Evolutionary conservation across 2,797 vertebrate species (phyloP).

Genomic region (Chloroceryle inda): DNA sequence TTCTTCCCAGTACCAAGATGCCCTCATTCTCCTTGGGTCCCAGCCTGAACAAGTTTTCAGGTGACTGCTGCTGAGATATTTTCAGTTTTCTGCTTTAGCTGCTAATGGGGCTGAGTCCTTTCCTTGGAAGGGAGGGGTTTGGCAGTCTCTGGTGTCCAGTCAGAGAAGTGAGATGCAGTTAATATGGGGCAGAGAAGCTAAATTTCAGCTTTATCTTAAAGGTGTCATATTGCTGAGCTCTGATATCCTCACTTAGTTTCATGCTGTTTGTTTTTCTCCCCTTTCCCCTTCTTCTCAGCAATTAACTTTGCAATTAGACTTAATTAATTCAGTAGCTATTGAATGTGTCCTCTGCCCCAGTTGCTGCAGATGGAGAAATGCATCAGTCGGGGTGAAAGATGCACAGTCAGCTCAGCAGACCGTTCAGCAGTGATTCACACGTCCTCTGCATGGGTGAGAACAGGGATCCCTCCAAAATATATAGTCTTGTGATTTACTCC

Average conservation of each 20-base stretch:
- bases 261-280: constrained; percentile 51
- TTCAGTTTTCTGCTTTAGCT: background rate
- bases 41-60: background rate
- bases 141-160: background rate
- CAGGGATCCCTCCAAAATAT: background rate
- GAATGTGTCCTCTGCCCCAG: constrained; percentile 61
- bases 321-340: constrained; percentile 69
- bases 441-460: background rate
- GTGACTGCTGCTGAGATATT: background rate
- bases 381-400: constrained; percentile 45
- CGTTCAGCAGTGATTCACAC: constrained; percentile 22
- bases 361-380: constrained; percentile 26
- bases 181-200: background rate
- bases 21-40: background rate
- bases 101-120: background rate
- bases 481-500: background rate
- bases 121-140: background rate
- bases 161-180: background rate
- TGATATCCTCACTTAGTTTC: constrained; percentile 46
- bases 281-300: background rate
- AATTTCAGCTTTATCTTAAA: background rate
- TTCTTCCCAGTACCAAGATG: background rate
- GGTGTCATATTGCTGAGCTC: background rate
- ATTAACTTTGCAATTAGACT: constrained; percentile 76
- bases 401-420: constrained; percentile 51